Evolutionary conservation across 2,113 vertebrate species (phyloP).

Genomic region (Cardinalis cardinalis): DNA sequence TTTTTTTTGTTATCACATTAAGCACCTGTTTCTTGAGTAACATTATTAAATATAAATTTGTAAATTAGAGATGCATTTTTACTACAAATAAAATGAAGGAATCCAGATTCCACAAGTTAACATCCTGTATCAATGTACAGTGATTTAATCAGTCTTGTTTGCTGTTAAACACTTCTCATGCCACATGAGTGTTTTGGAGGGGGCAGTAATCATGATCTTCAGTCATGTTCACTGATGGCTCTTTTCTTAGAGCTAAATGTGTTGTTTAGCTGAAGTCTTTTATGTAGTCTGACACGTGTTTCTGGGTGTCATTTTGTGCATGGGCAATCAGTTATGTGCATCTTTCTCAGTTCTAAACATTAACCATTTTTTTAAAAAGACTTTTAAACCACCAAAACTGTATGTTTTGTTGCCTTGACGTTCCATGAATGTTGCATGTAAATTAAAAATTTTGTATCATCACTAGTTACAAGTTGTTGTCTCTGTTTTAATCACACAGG

Average conservation of each 20-base stretch:
- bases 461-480: background rate
- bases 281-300: conserved; percentile 20
- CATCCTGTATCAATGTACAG: conserved; percentile 14
- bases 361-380: background rate
- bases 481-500: background rate
- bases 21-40: background rate
- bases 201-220: conserved; percentile 25
- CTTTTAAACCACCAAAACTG: conserved; percentile 10
- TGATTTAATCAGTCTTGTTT: conserved; percentile 8
- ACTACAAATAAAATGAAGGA: conserved; percentile 9
- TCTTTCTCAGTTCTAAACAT: conserved; percentile 54
- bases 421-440: conserved; percentile 72
- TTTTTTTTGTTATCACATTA: background rate
- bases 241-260: conserved; percentile 59
- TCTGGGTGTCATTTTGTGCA: conserved; percentile 57
- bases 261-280: conserved; percentile 42
- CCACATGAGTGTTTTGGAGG: background rate
- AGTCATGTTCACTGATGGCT: conserved; percentile 42
- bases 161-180: conserved; percentile 8
- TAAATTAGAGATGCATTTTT: conserved; percentile 57
- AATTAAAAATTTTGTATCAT: conserved; percentile 78
- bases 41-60: conserved; percentile 7
- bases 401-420: conserved; percentile 63
- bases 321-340: conserved; percentile 26
- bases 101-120: background rate